Evolutionary conservation across 2,797 vertebrate species (phyloP).

Genomic region (Fistularia tabacaria): DNA sequence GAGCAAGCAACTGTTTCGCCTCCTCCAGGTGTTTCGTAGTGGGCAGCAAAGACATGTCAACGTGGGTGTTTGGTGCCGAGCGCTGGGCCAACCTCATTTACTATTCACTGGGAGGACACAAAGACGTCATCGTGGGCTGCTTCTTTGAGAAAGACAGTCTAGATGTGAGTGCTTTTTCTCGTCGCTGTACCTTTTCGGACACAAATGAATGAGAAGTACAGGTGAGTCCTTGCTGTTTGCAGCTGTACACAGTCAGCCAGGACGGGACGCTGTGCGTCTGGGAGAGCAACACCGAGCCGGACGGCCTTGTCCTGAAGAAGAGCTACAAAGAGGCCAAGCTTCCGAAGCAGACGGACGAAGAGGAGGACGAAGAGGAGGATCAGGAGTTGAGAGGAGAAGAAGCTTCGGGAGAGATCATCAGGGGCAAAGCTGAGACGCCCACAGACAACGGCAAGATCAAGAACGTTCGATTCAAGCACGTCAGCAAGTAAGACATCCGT

Average conservation of each 20-base stretch:
- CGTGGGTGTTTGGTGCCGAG: constrained; percentile 95
- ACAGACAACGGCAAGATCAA: constrained; percentile 68
- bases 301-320: constrained; percentile 73
- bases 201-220: too few relatives aligned
- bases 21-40: constrained; percentile 87
- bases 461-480: constrained; percentile 83
- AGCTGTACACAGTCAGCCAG: constrained; percentile 94
- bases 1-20: background rate
- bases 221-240: background rate
- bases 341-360: constrained; percentile 16
- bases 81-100: constrained; percentile 95
- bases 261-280: constrained; percentile 89
- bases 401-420: constrained; percentile 73
- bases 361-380: constrained; percentile 40
- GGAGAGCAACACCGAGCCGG: constrained; percentile 87
- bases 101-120: constrained; percentile 92
- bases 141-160: constrained; percentile 93
- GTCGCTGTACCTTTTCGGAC: background rate
- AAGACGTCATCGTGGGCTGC: constrained; percentile 87
- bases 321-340: constrained; percentile 21
- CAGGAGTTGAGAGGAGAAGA: constrained; percentile 56
- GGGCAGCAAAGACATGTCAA: constrained; percentile 95
- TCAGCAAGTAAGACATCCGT: constrained; percentile 79
- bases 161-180: constrained; percentile 76
- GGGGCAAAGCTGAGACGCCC: constrained; percentile 69